Evolutionary conservation across 2,113 vertebrate species (phyloP), one percentile per base, ranked within the genome.

Genomic region (Caretta caretta): DNA sequence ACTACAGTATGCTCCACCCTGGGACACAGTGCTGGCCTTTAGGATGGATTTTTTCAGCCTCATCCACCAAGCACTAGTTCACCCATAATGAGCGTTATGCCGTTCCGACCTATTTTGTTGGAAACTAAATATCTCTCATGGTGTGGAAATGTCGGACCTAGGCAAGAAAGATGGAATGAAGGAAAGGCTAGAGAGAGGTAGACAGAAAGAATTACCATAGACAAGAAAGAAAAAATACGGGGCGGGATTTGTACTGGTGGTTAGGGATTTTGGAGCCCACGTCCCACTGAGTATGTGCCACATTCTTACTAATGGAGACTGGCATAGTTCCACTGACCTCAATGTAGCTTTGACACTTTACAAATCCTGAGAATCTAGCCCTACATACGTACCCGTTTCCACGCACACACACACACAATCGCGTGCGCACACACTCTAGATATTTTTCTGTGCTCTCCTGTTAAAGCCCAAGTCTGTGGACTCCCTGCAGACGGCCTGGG

Each of bases 231-330:
- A 53, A 92, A 95, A 94, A 78, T 8, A 20, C 0, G 0, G 89
- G 78, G 38, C 54, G 19, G n/a, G 50, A 80, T 90, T 93, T 87
- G 10, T 65, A 80, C 94, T 80, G 93, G 82, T 59, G 27, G 20
- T 93, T 97, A 83, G 82, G 90, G 97, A 92, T 96, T 69, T 95
- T 94, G 96, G 88, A 87, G 76, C 88, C 80, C 86, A 53, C 42
- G 13, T 97, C 82, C 81, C 65, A 79, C 57, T 16, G 93, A 79
- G 84, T 46, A 69, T 87, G 48, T 96, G 95, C 92, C 96, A 96
- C 93, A 89, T 88, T 93, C 92, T 80, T 91, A 85, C 83, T 96
- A 95, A 89, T 92, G 92, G 89, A 97, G 94, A 96, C 90, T 89
- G 95, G 79, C 94, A 94, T 91, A 92, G 81, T 87, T 93, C 84